phyloP scores from a whole-genome alignment of 2,888 invertebrate genomes.

The Drosophila prostipennis region DNA sequence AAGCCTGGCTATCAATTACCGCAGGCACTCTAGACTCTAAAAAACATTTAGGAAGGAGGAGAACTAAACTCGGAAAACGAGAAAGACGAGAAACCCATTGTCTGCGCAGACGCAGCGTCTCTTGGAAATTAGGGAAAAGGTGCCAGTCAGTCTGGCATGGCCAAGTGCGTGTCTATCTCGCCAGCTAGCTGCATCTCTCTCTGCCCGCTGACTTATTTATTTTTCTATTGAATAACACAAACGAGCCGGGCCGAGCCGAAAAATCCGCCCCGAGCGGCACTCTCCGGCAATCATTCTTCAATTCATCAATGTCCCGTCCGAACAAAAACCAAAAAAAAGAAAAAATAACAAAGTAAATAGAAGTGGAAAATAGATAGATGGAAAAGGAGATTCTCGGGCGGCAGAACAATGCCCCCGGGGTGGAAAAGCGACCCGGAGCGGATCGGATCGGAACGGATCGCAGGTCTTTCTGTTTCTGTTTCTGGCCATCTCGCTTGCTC shows the following conservation, averaged over 20 bases:
- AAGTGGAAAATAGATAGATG: neutral
- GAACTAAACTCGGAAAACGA: neutral
- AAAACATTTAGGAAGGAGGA: neutral
- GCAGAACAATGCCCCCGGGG: conserved; percentile 41
- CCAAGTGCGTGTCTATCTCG: conserved; percentile 45
- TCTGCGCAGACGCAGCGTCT: conserved; percentile 41
- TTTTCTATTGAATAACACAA: conserved; percentile 75
- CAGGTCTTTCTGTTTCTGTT: too few species aligned
- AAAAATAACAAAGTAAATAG: conserved; percentile 9
- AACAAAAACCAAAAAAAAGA: conserved; percentile 27
- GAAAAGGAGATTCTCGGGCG: conserved; percentile 18
- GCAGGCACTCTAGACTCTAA: conserved; percentile 7
- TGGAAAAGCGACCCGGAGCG: conserved; percentile 39
- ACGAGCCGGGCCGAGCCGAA: conserved; percentile 37
- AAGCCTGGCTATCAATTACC: conserved; percentile 63
- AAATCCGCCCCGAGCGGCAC: conserved; percentile 37
- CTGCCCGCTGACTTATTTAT: conserved; percentile 64
- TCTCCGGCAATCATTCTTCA: conserved; percentile 73
- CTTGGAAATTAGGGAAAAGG: conserved; percentile 61
- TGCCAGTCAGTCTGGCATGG: conserved; percentile 81
- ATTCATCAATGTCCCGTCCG: conserved; percentile 74
- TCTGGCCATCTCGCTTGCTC: conserved; percentile 15
- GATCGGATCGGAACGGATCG: conserved; percentile 33
- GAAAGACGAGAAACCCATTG: conserved; percentile 13
- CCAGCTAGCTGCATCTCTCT: neutral